Evolutionary conservation across 2,113 vertebrate species (phyloP).

Genomic region (Lanius collurio): DNA sequence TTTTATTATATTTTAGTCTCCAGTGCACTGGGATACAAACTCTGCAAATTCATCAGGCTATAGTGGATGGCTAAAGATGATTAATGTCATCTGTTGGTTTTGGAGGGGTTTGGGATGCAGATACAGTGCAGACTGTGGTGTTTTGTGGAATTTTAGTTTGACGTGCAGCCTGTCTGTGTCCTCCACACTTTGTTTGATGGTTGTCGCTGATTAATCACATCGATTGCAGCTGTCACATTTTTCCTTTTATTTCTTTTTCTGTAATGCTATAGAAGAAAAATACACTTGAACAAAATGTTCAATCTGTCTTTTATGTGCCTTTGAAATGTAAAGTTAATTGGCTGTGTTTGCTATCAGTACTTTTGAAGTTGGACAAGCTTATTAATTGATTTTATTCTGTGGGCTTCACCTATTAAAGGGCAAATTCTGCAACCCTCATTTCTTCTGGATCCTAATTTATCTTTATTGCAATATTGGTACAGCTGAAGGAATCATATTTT

Average conservation of each 20-base stretch:
- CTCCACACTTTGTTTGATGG: slow-evolving; percentile 7
- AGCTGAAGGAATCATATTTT: neutral
- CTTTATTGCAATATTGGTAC: neutral
- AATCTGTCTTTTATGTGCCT: neutral
- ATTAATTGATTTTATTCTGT: neutral
- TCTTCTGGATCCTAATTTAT: neutral
- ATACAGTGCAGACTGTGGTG: neutral
- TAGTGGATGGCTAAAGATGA: slow-evolving; percentile 12
- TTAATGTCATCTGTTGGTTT: slow-evolving; percentile 41
- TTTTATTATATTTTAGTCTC: slow-evolving; percentile 14
- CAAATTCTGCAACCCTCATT: neutral
- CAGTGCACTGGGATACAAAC: slow-evolving; percentile 19
- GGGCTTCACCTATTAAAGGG: neutral
- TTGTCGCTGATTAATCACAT: neutral
- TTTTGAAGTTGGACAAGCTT: neutral
- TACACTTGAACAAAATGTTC: neutral
- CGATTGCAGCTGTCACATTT: neutral
- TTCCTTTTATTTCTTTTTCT: neutral
- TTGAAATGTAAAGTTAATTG: neutral
- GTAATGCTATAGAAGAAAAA: neutral
- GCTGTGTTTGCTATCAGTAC: neutral
- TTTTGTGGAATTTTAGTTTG: slow-evolving; percentile 28
- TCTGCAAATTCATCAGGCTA: slow-evolving; percentile 43
- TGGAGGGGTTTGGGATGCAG: slow-evolving; percentile 47
- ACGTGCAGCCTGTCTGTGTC: neutral